Evolutionary conservation across 2,113 vertebrate genomes (phyloP), one percentile per base, ranked within the genome.

Genomic region (Hippocampus barbouri): DNA sequence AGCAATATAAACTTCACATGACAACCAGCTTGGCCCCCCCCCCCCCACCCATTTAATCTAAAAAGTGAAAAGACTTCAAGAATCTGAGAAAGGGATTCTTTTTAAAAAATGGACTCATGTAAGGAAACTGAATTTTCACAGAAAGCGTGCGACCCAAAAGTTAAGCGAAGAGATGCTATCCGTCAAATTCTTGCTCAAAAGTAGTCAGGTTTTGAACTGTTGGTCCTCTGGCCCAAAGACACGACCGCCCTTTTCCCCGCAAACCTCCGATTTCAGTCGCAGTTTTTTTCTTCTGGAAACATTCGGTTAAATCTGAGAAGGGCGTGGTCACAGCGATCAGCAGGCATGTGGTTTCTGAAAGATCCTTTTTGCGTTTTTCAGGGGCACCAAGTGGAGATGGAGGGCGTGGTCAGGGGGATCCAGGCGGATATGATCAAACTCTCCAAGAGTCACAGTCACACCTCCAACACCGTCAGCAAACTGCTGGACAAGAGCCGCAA

Each of bases 401-500:
- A 97, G 86, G 92, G 92, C 11, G 93, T 95, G 0, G 96, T 98
- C 78, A 89, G 91, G 84, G 92, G 94, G 45, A 97, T 99, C 85
- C 96, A 98, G 90, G 94, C 85, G 0, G 96, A 97, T 61, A 92
- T 99, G 90, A 93, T 92, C 76, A 96, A 97, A 77, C 80, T 99
- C 74, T 95, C 94, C 76, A 96, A 96, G 78, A 94, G 91, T 79
- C 96, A 99, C 90, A 94, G 91, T 21, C 92, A 94, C 83, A 98
- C 96, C 1, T 91, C 94, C 21, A 95, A 94, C 89, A 93, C 94
- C 0, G 96, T 99, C 86, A 95, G 93, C 91, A 97, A 98, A 73
- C 93, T 99, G 79, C 88, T 99, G 92, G 96, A 98, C 87, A 97
- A 97, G 89, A 96, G 96, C 74, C 94, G 95, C 67, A 97, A 97